phyloP scores from a whole-genome alignment of 1,140 invertebrate species.

The Pantala flavescens region DNA sequence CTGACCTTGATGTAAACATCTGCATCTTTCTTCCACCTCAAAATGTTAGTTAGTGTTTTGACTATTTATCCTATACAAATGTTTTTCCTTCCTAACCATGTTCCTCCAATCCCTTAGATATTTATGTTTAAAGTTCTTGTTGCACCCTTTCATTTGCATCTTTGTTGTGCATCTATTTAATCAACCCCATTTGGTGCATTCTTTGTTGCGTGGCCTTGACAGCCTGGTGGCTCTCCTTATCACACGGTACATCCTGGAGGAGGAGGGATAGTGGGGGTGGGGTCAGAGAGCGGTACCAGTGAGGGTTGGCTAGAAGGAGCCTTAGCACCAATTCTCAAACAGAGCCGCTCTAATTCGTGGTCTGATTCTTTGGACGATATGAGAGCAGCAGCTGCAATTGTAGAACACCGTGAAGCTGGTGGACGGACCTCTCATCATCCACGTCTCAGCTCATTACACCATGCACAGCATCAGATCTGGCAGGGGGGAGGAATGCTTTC shows the following conservation, averaged over 20 bases:
- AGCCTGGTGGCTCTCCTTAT: conserved; percentile 74
- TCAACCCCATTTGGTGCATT: conserved; percentile 17
- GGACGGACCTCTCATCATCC: not conserved
- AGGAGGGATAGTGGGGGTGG: conserved; percentile 11
- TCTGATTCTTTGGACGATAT: conserved; percentile 71
- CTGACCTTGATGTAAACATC: too few species aligned
- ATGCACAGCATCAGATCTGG: not conserved
- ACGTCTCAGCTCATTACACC: not conserved
- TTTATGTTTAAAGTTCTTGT: too few species aligned
- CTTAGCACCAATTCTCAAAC: conserved; percentile 48
- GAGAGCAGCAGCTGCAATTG: not conserved
- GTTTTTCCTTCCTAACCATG: too few species aligned
- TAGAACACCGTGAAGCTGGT: conserved; percentile 14
- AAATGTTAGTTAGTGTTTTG: too few species aligned
- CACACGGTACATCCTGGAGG: conserved; percentile 70
- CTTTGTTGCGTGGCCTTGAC: conserved; percentile 22
- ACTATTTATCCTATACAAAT: too few species aligned
- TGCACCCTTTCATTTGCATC: not conserved
- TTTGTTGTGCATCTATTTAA: conserved; percentile 17
- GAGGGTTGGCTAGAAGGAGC: conserved; percentile 26
- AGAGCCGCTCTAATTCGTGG: conserved; percentile 77
- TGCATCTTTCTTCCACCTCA: too few species aligned
- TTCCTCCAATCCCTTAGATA: too few species aligned
- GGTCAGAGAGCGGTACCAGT: not conserved
- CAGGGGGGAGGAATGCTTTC: not conserved